phyloP scores from a whole-genome alignment of 2,888 invertebrate genomes.

The Aspidapion aeneum region DNA sequence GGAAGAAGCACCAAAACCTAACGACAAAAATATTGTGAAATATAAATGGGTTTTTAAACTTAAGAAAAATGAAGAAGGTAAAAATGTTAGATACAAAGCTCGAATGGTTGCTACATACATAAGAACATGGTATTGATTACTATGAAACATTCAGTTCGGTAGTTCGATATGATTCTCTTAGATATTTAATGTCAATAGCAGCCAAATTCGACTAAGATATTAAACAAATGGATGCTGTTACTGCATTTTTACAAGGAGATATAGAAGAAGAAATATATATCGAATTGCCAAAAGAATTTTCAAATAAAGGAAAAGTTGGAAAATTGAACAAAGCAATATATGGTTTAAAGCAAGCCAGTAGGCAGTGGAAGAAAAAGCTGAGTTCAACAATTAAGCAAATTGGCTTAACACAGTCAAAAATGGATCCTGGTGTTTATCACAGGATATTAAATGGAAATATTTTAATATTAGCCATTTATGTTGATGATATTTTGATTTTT shows the following conservation, averaged over 20 bases:
- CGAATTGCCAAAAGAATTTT: conserved; percentile 7
- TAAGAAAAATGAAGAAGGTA: not conserved
- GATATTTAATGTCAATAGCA: not conserved
- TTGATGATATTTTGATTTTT: conserved; percentile 26
- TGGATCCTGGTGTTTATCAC: conserved; percentile 6
- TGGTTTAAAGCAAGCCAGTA: conserved; percentile 8
- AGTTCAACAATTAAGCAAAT: not conserved
- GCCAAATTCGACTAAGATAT: conserved; percentile 1
- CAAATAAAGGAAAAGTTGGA: not conserved
- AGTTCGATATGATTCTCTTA: not conserved
- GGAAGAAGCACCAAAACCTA: conserved; percentile 11
- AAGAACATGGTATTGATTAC: not conserved
- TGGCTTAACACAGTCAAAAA: conserved; percentile 3
- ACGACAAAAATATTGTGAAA: not conserved
- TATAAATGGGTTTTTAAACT: not conserved
- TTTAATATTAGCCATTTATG: conserved; percentile 13
- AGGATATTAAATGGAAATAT: not conserved
- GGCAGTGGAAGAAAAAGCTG: conserved; percentile 8
- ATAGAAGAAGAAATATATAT: conserved; percentile 13
- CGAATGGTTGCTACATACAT: too few relatives aligned
- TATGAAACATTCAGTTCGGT: not conserved
- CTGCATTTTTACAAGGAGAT: conserved; percentile 18
- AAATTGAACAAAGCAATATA: conserved; percentile 4
- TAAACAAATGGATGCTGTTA: conserved; percentile 16
- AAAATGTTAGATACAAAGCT: not conserved